Base-by-base conservation (phyloP, 2,113 vertebrate genomes). In the Dromaius novaehollandiae region DNA sequence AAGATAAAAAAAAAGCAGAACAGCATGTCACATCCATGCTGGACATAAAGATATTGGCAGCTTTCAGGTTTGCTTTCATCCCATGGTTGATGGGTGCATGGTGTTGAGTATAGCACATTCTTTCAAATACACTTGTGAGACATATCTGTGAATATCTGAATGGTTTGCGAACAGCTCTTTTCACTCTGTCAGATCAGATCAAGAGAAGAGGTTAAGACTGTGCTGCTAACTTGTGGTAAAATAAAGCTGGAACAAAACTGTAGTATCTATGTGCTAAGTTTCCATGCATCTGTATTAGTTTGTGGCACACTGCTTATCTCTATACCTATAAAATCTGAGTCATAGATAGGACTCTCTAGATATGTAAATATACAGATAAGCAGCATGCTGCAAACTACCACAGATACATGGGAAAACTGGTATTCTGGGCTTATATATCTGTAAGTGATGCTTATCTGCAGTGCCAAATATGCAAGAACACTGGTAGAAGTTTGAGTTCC, bases 171-270 rank as follows among this genome's bases (percentile, higher is more conserved):
- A 79, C 65, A 82, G 75, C 61, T 90, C 48, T 88, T 82, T 69
- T 76, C 77, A 65, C 69, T 71, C 82, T 81, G 80, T 92, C 95
- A 96, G 56, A 82, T 73, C 82, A 86, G 64, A 90, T 90, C 46
- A 89, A 68, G 55, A 73, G 48, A 77, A 53, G 53, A 87, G 30
- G 44, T 13, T 18, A 88, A 65, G 69, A 56, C 10, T 21, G 14
- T 58, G n/a, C 61, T 87, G 77, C 83, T 89, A 82, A 82, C 42
- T 71, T 89, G 69, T 24, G 55, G 68, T 36, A 61, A 93, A 93
- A 92, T 24, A 86, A 16, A 53, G 79, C 32, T 2, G 2, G 17
- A 63, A 87, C 44, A 51, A 46, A 75, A n/a, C 8, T 32, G 22
- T 13, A 21, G 10, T 48, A 34, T 36, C 69, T 50, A 16, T 2